Evolutionary conservation across 2,888 invertebrate species (phyloP), one percentile per base, ranked within the genome.

Genomic region (Nymphalis c-album): DNA sequence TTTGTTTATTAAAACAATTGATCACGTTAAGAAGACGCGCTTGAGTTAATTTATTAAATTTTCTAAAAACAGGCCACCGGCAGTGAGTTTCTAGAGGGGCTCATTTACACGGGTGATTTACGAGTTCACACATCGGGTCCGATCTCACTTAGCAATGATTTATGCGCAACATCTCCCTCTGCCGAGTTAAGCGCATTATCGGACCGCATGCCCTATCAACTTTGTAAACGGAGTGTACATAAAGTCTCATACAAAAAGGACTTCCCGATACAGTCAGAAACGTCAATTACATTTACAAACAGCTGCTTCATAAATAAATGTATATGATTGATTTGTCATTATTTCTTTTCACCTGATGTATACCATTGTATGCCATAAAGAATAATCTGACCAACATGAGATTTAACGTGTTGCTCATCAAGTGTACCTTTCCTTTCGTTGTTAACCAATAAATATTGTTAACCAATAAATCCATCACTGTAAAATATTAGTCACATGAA

Each of bases 111-210:
- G 85, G 82, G 84, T 90, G 91, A 91, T 91, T 90, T 91, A 91
- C 89, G 86, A 85, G 89, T 87, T 89, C 91, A 88, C 90, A 91
- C 91, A 90, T 90, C 85, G 86, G 84, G 83, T 77, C 86, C 88
- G 87, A 90, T 90, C 91, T 90, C 88, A 87, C 89, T 90, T 87
- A 87, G 87, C 86, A 86, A 91, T 91, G 91, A 91, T 91, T 91
- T 91, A 91, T 90, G 84, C 84, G 78, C 83, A 85, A 86, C 90
- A 88, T 87, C 88, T 85, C 86, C 82, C 85, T 85, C 84, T 81
- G 85, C 85, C 81, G 87, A 87, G 89, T 85, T 88, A 84, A 87
- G 86, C 88, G 86, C 88, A 88, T 90, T 88, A 90, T 88, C 85
- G 83, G 84, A 83, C 84, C 86, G 81, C 85, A 84, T 85, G 85